Percentiles rank a stretch among this genome's conserved stretches.
phyloP scores from a whole-genome alignment of 2,888 invertebrate species.

The Pristionchus maxplancki region DNA sequence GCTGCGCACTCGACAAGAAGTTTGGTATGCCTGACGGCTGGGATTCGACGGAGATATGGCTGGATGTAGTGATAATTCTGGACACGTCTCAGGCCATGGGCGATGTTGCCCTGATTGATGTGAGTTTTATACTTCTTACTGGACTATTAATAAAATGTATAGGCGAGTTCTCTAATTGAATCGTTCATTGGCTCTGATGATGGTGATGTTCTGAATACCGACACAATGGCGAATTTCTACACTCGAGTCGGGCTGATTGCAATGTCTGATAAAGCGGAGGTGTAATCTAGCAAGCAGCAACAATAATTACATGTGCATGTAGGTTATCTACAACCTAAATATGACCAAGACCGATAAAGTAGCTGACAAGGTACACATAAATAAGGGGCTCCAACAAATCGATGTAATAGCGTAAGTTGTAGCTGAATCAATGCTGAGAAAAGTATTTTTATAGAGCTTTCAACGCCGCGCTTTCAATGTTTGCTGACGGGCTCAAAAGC shows the following conservation, averaged over 20 bases:
- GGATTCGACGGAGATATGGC: not conserved
- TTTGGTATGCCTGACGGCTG: not conserved
- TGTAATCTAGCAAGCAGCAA: not conserved
- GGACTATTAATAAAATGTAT: no score
- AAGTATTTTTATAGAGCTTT: not conserved
- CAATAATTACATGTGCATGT: not conserved
- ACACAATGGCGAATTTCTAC: not conserved
- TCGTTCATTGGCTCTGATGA: not conserved
- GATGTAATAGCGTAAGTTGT: not conserved
- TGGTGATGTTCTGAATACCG: not conserved
- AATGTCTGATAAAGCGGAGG: not conserved
- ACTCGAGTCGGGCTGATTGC: not conserved
- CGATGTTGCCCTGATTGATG: not conserved
- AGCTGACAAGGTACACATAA: not conserved
- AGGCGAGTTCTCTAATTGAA: not conserved
- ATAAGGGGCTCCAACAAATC: not conserved
- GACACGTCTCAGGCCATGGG: not conserved
- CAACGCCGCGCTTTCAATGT: not conserved
- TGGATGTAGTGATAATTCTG: not conserved
- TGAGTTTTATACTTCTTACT: no score
- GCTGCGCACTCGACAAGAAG: not conserved
- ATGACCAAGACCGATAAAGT: conserved; percentile 6
- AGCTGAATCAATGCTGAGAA: not conserved
- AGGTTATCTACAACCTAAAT: not conserved
- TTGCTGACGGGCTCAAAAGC: not conserved